Evolutionary conservation across 2,888 invertebrate genomes (phyloP).

Genomic region (Elmis aenea): DNA sequence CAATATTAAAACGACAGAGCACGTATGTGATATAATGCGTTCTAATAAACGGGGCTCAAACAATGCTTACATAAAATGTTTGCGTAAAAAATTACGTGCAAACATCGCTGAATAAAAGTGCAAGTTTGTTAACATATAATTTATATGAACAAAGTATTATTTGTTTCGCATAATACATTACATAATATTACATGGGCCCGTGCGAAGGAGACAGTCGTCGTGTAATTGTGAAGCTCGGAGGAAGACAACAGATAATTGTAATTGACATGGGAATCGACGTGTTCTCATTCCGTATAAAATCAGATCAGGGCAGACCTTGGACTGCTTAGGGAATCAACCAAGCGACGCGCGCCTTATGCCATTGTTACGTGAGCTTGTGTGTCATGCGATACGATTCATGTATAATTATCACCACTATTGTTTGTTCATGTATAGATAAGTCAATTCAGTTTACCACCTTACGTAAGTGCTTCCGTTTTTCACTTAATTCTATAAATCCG

Average conservation of each 20-base stretch:
- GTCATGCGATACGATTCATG: constrained; percentile 32
- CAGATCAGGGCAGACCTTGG: constrained; percentile 40
- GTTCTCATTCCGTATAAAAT: constrained; percentile 40
- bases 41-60: too few relatives aligned
- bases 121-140: constrained; percentile 26
- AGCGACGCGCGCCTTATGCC: constrained; percentile 32
- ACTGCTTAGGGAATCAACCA: constrained; percentile 36
- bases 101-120: constrained; percentile 15
- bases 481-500: too few relatives aligned
- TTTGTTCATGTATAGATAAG: constrained; percentile 22
- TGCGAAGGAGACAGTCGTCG: constrained; percentile 25
- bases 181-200: constrained; percentile 27
- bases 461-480: constrained; percentile 18
- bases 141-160: constrained; percentile 25
- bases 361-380: constrained; percentile 28
- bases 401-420: constrained; percentile 32
- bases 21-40: too few relatives aligned
- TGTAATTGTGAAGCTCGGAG: constrained; percentile 20
- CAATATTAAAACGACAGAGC: too few relatives aligned
- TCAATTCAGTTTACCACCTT: constrained; percentile 17
- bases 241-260: constrained; percentile 26
- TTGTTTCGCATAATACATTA: constrained; percentile 26
- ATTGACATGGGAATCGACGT: constrained; percentile 42
- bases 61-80: constrained; percentile 17
- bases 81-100: constrained; percentile 18